phyloP scores from a whole-genome alignment of 2,888 invertebrate species.

The Rutpela maculata region DNA sequence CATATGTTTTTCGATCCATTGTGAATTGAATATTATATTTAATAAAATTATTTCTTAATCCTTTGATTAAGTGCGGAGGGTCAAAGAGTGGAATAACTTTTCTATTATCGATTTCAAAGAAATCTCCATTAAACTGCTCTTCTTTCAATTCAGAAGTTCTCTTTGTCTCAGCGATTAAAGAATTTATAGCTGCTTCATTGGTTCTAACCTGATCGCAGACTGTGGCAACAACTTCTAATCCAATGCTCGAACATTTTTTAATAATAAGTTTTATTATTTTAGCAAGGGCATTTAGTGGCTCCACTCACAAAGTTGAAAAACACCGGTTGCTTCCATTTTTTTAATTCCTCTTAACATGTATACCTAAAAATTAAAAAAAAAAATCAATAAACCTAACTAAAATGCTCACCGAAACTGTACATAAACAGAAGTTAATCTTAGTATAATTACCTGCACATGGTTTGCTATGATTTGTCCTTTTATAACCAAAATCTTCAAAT shows the following conservation, averaged over 20 bases:
- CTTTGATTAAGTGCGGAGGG: slow-evolving; percentile 46
- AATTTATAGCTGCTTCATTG: slow-evolving; percentile 44
- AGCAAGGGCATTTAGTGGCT: slow-evolving; percentile 16
- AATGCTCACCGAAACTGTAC: background rate
- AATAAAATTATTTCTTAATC: slow-evolving; percentile 44
- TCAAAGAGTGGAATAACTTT: slow-evolving; percentile 47
- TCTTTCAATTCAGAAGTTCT: background rate
- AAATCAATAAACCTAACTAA: background rate
- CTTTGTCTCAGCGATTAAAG: slow-evolving; percentile 14
- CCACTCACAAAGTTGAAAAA: slow-evolving; percentile 43
- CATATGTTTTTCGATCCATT: background rate
- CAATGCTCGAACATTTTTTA: slow-evolving; percentile 14
- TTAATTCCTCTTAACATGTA: slow-evolving; percentile 46
- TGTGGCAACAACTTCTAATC: slow-evolving; percentile 42
- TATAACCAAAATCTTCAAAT: slow-evolving; percentile 54
- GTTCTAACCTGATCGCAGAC: no score
- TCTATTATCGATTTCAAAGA: slow-evolving; percentile 29
- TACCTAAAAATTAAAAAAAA: slow-evolving; percentile 33
- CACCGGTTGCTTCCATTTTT: slow-evolving; percentile 50
- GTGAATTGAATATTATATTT: slow-evolving; percentile 5
- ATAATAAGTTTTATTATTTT: no score
- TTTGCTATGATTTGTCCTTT: slow-evolving; percentile 42
- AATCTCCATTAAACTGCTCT: background rate
- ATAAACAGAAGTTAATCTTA: background rate
- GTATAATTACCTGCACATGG: slow-evolving; percentile 43